These are phyloP conservation scores for Pelodiscus sinensis DNA, from an alignment of 2,113 vertebrate genomes.

Conservation along the genomic window DNA sequence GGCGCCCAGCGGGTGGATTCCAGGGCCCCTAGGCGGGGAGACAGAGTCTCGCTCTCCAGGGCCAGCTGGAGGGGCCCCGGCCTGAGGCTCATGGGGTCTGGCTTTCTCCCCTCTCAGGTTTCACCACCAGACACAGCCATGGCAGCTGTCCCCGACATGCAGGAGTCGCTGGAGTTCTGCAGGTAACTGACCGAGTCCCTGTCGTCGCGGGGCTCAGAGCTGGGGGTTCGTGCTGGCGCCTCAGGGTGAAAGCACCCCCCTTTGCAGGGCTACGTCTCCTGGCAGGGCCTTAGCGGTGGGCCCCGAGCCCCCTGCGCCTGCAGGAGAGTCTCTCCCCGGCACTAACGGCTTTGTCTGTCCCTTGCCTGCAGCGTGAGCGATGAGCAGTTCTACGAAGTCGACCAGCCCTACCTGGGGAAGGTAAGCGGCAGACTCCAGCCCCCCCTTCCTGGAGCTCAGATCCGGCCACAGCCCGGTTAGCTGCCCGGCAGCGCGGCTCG, in stretches of 20 bases:
- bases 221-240: background rate
- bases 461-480: too few relatives aligned
- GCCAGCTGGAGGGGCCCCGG: too few relatives aligned
- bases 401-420: background rate
- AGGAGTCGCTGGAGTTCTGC: conserved; percentile 35
- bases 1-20: background rate
- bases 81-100: background rate
- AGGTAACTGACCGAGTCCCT: conserved; percentile 24
- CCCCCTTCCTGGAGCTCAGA: background rate
- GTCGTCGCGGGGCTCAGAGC: background rate
- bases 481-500: too few relatives aligned
- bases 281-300: too few relatives aligned
- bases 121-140: fast-evolving
- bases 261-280: background rate
- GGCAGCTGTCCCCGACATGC: conserved; percentile 21
- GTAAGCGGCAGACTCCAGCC: background rate
- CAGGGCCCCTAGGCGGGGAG: background rate
- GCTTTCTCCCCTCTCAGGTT: background rate
- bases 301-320: background rate
- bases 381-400: background rate
- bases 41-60: background rate
- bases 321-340: background rate
- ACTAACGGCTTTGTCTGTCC: too few relatives aligned
- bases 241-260: background rate
- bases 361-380: background rate